Percentiles rank a stretch among this genome's conserved stretches.
Conservation (phyloP, 2,797 vertebrate species). For the Sebastes umbrosus region DNA sequence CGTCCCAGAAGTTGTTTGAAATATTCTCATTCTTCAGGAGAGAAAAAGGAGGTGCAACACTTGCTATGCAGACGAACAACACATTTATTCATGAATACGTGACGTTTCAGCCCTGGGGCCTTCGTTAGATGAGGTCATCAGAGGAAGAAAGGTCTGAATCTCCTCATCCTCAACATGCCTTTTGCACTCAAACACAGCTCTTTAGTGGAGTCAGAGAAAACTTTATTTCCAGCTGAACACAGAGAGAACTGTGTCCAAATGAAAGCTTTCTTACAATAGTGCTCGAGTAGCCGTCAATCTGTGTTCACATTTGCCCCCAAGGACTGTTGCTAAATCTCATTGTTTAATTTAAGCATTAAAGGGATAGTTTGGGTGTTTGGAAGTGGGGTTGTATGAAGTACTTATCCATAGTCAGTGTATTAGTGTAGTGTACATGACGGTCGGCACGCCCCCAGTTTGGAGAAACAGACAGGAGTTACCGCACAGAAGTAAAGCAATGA, state of each 20-base stretch:
- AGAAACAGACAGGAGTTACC: too few species aligned
- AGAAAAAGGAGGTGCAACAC: not conserved
- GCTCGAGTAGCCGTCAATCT: not conserved
- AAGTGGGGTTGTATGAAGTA: too few species aligned
- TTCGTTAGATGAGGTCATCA: not conserved
- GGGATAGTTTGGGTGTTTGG: too few species aligned
- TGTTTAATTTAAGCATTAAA: not conserved
- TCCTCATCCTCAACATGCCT: not conserved
- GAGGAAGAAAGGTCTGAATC: not conserved
- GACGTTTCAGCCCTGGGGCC: not conserved
- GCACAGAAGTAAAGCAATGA: too few species aligned
- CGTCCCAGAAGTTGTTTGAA: not conserved
- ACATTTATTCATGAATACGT: not conserved
- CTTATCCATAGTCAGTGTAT: too few species aligned
- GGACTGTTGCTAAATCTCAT: conserved; percentile 7
- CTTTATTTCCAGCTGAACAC: not conserved
- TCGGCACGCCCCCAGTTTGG: too few species aligned
- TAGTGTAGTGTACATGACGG: too few species aligned
- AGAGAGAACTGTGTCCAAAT: not conserved
- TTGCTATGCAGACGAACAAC: not conserved
- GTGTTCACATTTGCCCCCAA: not conserved
- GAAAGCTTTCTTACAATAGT: too few species aligned
- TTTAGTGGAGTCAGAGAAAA: not conserved
- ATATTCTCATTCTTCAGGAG: not conserved
- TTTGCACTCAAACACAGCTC: not conserved